Percentiles rank a stretch among this genome's conserved stretches.
Evolutionary conservation across 1,140 invertebrate species (phyloP).

Genomic region (Pseudomyrmex flavicornis): DNA sequence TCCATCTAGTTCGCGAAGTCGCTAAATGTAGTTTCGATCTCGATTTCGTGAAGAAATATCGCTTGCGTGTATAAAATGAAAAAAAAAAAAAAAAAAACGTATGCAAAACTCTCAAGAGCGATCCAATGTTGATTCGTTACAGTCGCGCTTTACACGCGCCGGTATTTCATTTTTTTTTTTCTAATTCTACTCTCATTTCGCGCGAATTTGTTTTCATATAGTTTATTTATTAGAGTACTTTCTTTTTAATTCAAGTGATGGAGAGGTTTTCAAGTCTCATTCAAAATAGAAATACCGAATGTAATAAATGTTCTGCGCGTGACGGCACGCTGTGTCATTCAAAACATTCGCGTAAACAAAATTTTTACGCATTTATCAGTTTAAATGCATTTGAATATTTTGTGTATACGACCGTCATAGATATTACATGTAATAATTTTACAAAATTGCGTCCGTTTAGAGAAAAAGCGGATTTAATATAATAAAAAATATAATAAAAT

Average conservation of each 20-base stretch:
- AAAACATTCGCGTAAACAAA: neutral
- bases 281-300: neutral
- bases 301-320: too few relatives aligned
- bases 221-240: neutral
- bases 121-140: neutral
- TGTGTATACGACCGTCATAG: too few relatives aligned
- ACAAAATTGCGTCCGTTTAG: too few relatives aligned
- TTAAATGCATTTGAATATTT: slow-evolving; percentile 9
- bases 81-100: slow-evolving; percentile 23
- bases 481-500: too few relatives aligned
- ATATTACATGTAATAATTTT: too few relatives aligned
- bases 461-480: too few relatives aligned
- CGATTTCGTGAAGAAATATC: slow-evolving; percentile 43
- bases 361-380: slow-evolving; percentile 4
- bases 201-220: neutral
- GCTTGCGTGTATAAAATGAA: slow-evolving; percentile 47
- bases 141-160: neutral
- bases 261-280: neutral
- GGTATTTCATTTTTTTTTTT: neutral
- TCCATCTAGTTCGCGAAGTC: slow-evolving; percentile 53
- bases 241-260: too few relatives aligned
- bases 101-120: slow-evolving; percentile 11
- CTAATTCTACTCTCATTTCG: too few relatives aligned
- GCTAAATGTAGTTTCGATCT: slow-evolving; percentile 55
- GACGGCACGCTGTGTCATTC: neutral